These are phyloP conservation scores for Gopherus evgoodei DNA, from an alignment of 2,113 vertebrate genomes.

Conservation along the genomic window DNA sequence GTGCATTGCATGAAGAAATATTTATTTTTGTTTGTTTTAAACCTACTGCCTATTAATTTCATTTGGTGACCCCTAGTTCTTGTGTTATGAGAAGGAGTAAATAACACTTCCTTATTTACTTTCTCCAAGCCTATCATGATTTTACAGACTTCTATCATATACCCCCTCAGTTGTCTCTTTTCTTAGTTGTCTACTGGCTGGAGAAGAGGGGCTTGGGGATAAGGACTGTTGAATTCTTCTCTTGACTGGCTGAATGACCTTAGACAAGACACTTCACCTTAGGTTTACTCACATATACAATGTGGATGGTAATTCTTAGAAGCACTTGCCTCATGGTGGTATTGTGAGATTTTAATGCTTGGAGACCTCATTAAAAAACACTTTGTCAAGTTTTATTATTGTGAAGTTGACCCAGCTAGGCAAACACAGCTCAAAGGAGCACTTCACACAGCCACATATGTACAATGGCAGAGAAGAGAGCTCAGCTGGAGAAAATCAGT, in stretches of 20 bases:
- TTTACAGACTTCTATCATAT: no score
- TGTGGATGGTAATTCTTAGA: neutral
- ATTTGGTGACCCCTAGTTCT: no score
- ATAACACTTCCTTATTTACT: no score
- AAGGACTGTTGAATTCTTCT: neutral
- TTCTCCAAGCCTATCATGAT: no score
- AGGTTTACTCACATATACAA: neutral
- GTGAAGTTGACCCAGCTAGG: neutral
- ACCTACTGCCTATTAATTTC: no score
- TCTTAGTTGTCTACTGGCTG: neutral
- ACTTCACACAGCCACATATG: neutral
- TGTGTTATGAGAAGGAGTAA: no score
- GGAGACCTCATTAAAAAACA: neutral
- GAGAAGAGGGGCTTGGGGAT: neutral
- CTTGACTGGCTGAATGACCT: neutral
- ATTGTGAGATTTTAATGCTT: neutral
- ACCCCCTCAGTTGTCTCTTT: no score
- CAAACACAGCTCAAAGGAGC: rapidly evolving
- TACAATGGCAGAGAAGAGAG: neutral
- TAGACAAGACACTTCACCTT: neutral
- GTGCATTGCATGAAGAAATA: no score
- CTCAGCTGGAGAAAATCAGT: neutral
- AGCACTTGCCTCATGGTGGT: neutral
- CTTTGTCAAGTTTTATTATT: rapidly evolving
- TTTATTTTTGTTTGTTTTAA: no score